Base-by-base conservation (phyloP, 2,888 invertebrate genomes). In the Biston betularia region DNA sequence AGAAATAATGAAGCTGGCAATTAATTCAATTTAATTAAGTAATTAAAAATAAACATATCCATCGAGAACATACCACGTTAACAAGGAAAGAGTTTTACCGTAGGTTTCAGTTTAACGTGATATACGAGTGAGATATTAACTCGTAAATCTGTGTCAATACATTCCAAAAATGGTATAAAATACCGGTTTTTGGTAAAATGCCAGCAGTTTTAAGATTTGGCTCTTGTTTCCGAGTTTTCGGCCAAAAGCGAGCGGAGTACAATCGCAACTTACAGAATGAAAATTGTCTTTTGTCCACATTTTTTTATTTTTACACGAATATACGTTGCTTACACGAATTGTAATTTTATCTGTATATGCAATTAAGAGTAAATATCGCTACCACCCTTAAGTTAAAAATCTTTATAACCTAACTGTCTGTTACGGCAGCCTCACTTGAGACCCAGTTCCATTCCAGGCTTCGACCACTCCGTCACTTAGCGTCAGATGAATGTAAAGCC, bases 201-300 rank as follows among this genome's bases (percentile, higher is more conserved):
- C 80, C 80, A 82, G 79, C 61, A 70, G 67, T 66, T 78, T 79
- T 77, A 79, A 80, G 79, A 80, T 76, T 89, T 89, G 89, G 88
- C 89, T 82, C 79, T 77, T 80, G 69, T 69, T 67, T 75, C 71
- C 68, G 72, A 65, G 74, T 75, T 80, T 79, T 74, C 70, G 79
- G 86, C 88, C 86, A 89, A 86, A 83, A 79, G 64, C 58, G 50
- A 69, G 64, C 63, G 65, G 50, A 45, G 14, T 66, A 65, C 62
- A 63, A 34, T 38, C 3, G 1, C n/a, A 12, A 72, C 70, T 67
- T 56, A 58, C 56, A 56, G 57, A 61, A 57, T 67, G 62, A 57
- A 48, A 49, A 66, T 49, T 33, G 53, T 61, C 67, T 70, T 75
- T 56, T 34, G 24, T 15, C 12, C 15, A 44, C 2, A 5, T 45